Conservation (phyloP, 2,888 invertebrate genomes). For the Dendrolimus houi region DNA sequence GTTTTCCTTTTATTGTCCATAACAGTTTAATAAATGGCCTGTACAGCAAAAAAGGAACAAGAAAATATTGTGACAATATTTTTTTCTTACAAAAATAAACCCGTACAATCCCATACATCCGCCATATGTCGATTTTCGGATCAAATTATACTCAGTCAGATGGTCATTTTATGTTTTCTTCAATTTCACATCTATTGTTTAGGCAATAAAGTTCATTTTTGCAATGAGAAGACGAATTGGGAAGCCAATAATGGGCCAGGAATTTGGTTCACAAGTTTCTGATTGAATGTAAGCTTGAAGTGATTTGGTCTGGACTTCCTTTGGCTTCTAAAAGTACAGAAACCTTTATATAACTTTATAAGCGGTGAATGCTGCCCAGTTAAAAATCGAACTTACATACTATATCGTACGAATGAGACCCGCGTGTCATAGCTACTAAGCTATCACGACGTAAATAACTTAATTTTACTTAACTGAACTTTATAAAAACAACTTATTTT, state of each 20-base stretch:
- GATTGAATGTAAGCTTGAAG: neutral
- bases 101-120: conserved; percentile 31
- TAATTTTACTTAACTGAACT: no score
- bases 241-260: neutral
- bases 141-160: conserved; percentile 39
- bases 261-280: neutral
- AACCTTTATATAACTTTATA: no score
- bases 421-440: no score
- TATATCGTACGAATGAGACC: no score
- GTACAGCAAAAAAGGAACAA: neutral
- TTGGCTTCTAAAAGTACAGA: neutral
- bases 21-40: neutral
- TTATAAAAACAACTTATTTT: no score
- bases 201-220: conserved; percentile 11
- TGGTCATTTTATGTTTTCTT: conserved; percentile 8
- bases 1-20: no score
- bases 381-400: no score
- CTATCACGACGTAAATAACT: no score
- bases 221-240: neutral
- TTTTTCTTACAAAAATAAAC: conserved; percentile 5
- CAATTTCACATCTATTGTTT: conserved; percentile 12
- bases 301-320: neutral
- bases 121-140: conserved; percentile 40
- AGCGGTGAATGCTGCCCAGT: no score
- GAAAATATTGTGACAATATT: neutral